phyloP scores from a whole-genome alignment of 2,113 vertebrate genomes.

The Leucopsar rothschildi region DNA sequence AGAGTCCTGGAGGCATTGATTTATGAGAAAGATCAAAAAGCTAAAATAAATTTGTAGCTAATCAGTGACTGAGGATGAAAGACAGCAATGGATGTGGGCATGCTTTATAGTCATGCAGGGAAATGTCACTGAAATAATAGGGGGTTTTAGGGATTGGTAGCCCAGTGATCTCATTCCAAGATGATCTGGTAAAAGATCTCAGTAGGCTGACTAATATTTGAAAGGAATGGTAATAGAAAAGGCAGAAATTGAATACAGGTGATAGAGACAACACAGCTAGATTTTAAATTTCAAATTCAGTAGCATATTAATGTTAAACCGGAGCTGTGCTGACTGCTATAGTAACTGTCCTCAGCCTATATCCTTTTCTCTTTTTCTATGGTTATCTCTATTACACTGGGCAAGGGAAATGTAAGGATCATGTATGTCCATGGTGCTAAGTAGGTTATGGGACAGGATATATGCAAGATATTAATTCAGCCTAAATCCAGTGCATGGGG shows the following conservation, averaged over 20 bases:
- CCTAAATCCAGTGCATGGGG: neutral
- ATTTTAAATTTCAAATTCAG: neutral
- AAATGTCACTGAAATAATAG: neutral
- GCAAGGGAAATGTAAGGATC: neutral
- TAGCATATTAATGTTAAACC: neutral
- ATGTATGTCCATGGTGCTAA: neutral
- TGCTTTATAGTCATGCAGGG: neutral
- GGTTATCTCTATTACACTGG: neutral
- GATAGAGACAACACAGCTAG: neutral
- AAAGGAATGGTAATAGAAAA: neutral
- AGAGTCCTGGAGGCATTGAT: neutral
- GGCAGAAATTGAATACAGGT: neutral
- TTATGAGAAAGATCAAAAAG: neutral
- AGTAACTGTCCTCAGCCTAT: neutral
- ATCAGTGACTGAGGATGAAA: neutral
- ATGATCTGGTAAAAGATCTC: neutral
- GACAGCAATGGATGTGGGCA: neutral
- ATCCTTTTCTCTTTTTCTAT: neutral
- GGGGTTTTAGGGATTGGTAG: neutral
- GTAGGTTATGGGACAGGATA: neutral
- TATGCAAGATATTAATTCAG: neutral
- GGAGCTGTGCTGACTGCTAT: neutral
- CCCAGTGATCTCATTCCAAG: neutral
- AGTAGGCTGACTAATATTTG: neutral
- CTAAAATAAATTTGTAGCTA: neutral